These are phyloP conservation scores for Prionchulus punctatus DNA, from an alignment of 2,888 invertebrate genomes.

Conservation along the genomic window DNA sequence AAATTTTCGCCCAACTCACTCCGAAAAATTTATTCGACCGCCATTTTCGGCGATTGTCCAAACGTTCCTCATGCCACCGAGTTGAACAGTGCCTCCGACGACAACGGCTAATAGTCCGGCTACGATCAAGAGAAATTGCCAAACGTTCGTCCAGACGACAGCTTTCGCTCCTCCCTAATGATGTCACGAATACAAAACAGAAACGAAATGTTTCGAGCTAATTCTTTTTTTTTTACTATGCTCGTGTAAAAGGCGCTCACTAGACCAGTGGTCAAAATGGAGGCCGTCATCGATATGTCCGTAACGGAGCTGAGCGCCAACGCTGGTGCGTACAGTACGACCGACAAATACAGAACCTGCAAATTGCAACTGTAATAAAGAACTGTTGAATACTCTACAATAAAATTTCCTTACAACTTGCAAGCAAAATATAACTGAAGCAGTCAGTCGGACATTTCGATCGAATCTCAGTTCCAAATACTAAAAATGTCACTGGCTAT, in stretches of 20 bases:
- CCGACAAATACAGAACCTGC: slow-evolving; percentile 48
- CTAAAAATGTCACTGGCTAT: no score
- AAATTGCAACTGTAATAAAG: no score
- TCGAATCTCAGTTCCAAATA: slow-evolving; percentile 81
- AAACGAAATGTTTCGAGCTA: no score
- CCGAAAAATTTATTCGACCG: slow-evolving; percentile 28
- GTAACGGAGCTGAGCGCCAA: slow-evolving; percentile 53
- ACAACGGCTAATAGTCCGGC: slow-evolving; percentile 33
- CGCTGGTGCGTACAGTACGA: slow-evolving; percentile 72
- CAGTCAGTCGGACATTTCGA: slow-evolving; percentile 52
- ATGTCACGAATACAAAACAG: no score
- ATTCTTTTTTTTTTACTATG: no score
- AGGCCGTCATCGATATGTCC: slow-evolving; percentile 28
- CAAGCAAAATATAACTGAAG: slow-evolving; percentile 64
- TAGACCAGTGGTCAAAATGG: slow-evolving; percentile 30
- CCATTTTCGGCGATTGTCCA: slow-evolving; percentile 26
- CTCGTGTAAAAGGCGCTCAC: slow-evolving; percentile 37
- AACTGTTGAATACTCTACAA: no score
- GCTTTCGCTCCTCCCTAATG: slow-evolving; percentile 41
- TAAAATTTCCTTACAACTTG: no score
- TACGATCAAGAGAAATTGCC: slow-evolving; percentile 37
- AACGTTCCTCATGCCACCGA: slow-evolving; percentile 21
- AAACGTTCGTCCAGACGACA: slow-evolving; percentile 38
- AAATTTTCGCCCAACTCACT: no score
- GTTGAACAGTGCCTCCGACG: slow-evolving; percentile 29